Evolutionary conservation across 2,888 invertebrate genomes (phyloP), one percentile per base, ranked within the genome.

Genomic region (Chaitophorus viminalis): DNA sequence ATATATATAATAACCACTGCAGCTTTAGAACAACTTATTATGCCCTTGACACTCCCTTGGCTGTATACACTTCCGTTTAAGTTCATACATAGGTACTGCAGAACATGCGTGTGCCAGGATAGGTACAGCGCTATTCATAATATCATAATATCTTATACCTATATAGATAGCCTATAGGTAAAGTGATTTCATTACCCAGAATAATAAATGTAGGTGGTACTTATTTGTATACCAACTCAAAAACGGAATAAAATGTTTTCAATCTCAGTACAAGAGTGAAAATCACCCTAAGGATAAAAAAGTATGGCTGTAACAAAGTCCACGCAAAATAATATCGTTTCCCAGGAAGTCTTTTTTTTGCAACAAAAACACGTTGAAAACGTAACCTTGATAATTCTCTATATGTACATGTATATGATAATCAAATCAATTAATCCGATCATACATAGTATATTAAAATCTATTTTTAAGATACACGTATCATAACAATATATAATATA

Each of bases 171-270:
- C 36, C 6, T 39, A 39, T n/a, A n/a, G n/a, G n/a, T n/a, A n/a
- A n/a, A n/a, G n/a, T n/a, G n/a, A n/a, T n/a, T 78, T 36, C n/a
- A 78, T 79, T 79, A 79, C 36, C 79, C 79, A 60, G 60, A 79
- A 79, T 79, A 33, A 60, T 60, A 21, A 0, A 25, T 3, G 11
- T 54, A 54, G 18, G n/a, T n/a, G n/a, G 14, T 46, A 60, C 25
- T 25, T 14, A 25, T 54, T 25, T 33, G 25, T 60, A 5, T 25
- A 60, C 18, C 5, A n/a, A n/a, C n/a, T n/a, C 6, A 60, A 60
- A 68, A 68, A 68, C 25, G 9, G 3, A 60, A 60, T 33, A 17
- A 54, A 54, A 78, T 6, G 21, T 33, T 54, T 33, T 79, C 14
- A 79, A 60, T 60, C 36, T n/a, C 8, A 25, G 18, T 9, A n/a